These are phyloP conservation scores for Geopemphigus sp. DNA, from an alignment of 1,140 invertebrate species.

Conservation along the genomic window DNA sequence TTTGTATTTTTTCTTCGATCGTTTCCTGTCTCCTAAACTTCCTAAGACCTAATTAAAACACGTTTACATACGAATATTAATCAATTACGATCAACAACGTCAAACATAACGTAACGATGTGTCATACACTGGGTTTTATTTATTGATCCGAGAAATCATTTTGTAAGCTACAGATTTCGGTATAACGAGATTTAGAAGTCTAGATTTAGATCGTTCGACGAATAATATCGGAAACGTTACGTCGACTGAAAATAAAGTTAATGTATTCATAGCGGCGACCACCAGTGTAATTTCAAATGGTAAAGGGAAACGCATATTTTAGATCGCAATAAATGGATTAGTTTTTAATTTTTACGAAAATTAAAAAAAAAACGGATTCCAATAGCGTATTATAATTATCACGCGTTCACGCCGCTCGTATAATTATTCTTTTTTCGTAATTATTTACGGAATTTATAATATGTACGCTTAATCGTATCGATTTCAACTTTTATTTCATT, in stretches of 20 bases:
- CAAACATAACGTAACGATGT: no score
- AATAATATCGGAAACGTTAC: no score
- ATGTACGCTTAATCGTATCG: not conserved
- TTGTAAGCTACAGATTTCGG: no score
- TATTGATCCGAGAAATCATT: no score
- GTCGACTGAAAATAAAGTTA: not conserved
- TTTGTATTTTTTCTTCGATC: conserved; percentile 81
- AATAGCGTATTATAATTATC: not conserved
- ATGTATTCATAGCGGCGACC: not conserved
- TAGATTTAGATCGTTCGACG: no score
- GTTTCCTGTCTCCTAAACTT: conserved; percentile 85
- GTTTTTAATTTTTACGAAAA: not conserved
- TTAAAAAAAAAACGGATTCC: not conserved
- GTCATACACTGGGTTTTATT: no score
- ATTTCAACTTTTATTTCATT: not conserved
- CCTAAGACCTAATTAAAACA: conserved; percentile 63
- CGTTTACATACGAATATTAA: no score
- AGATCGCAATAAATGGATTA: not conserved
- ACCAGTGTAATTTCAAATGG: not conserved
- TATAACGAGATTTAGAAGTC: no score
- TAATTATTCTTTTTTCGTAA: not conserved
- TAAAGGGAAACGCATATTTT: not conserved
- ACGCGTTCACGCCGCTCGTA: no score
- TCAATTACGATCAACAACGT: no score
- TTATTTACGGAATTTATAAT: not conserved